These are phyloP conservation scores for Megalurothrips usitatus DNA, from an alignment of 2,888 invertebrate species.

Conservation along the genomic window DNA sequence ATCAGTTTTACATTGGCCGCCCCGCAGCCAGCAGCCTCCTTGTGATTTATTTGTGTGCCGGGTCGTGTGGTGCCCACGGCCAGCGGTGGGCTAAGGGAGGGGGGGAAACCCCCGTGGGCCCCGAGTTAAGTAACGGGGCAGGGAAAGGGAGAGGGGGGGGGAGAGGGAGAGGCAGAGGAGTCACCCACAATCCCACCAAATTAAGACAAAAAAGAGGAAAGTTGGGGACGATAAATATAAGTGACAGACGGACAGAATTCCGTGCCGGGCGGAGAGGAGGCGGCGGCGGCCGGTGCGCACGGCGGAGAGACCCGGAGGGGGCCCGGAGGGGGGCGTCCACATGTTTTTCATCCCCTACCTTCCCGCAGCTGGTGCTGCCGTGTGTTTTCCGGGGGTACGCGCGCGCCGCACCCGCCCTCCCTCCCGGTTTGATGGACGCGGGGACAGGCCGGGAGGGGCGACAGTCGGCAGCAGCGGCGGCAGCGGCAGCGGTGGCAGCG, in stretches of 20 bases:
- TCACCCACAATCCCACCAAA: conserved; percentile 18
- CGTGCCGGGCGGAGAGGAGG: neutral
- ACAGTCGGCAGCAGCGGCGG: neutral
- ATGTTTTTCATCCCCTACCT: neutral
- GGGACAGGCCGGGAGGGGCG: neutral
- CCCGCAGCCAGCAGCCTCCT: neutral
- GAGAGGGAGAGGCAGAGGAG: neutral
- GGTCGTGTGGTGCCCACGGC: neutral
- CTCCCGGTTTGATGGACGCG: neutral
- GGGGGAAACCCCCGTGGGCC: too few relatives aligned
- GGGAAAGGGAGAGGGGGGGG: neutral
- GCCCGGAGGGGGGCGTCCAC: neutral
- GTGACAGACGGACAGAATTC: conserved; percentile 14
- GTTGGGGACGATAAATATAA: conserved; percentile 23
- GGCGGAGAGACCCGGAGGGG: neutral
- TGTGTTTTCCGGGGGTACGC: neutral
- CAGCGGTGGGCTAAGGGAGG: neutral
- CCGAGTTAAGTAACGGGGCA: neutral
- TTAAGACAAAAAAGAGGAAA: conserved; percentile 23
- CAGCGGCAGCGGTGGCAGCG: too few relatives aligned
- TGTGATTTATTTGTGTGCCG: conserved; percentile 1
- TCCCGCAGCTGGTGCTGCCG: too few relatives aligned
- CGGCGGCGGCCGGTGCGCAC: neutral
- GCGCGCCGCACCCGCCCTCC: neutral
- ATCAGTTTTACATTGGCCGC: neutral